Evolutionary conservation across 1,140 invertebrate genomes (phyloP).

Genomic region (Drosophila paulistorum): DNA sequence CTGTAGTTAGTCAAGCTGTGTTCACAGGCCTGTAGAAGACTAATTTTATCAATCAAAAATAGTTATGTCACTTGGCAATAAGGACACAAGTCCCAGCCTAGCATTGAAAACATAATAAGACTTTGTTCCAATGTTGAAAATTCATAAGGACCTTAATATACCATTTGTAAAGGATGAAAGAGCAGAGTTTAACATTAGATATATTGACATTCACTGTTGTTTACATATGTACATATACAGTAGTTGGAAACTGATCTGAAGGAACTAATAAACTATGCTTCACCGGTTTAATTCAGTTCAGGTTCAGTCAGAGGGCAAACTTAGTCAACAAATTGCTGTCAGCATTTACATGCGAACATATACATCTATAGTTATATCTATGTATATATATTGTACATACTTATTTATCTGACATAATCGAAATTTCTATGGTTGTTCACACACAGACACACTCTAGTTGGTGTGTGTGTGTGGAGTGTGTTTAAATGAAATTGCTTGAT

Average conservation of each 20-base stretch:
- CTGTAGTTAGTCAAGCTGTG: no score
- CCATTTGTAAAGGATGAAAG: no score
- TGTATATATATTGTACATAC: slow-evolving; percentile 6
- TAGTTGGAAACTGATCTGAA: slow-evolving; percentile 14
- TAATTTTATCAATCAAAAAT: no score
- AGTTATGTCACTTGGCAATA: no score
- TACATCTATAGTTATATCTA: not conserved
- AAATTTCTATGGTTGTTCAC: slow-evolving; percentile 18
- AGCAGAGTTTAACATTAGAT: no score
- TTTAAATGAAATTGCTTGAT: slow-evolving; percentile 81
- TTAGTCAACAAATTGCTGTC: slow-evolving; percentile 51
- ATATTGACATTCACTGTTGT: not conserved
- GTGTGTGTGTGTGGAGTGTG: slow-evolving; percentile 56
- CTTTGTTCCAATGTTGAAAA: no score
- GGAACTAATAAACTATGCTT: slow-evolving; percentile 58
- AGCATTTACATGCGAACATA: slow-evolving; percentile 30
- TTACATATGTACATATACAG: not conserved
- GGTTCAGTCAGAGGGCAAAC: slow-evolving; percentile 28
- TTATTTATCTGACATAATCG: slow-evolving; percentile 62
- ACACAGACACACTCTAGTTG: no score
- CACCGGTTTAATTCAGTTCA: slow-evolving; percentile 51
- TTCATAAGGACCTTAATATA: no score
- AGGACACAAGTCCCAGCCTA: no score
- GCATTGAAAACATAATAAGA: no score
- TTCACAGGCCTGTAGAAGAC: no score